Evolutionary conservation across 2,888 invertebrate genomes (phyloP).

Genomic region (Agrotis clavis): DNA sequence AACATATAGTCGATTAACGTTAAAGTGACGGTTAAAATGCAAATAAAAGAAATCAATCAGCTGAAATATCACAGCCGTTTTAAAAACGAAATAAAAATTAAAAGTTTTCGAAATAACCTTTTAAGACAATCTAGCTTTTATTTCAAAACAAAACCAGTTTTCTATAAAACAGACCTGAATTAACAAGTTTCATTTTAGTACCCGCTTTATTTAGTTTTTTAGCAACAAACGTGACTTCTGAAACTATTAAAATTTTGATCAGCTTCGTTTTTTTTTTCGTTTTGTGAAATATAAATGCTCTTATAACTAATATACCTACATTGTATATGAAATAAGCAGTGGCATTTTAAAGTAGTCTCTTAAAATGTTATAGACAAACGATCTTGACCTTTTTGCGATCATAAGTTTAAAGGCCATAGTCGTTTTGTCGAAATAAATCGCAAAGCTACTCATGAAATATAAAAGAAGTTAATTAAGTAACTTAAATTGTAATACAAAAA

Average conservation of each 20-base stretch:
- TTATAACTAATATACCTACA: constrained; percentile 24
- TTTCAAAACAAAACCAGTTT: constrained; percentile 41
- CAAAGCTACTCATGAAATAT: constrained; percentile 49
- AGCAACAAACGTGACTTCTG: constrained; percentile 19
- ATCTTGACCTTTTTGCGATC: constrained; percentile 72
- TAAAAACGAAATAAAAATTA: constrained; percentile 8
- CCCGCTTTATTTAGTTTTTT: constrained; percentile 34
- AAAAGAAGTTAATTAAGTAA: constrained; percentile 56
- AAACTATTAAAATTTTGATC: constrained; percentile 49
- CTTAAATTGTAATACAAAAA: constrained; percentile 41
- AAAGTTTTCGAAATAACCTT: constrained; percentile 24
- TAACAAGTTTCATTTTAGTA: constrained; percentile 30
- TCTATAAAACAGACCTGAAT: constrained; percentile 2
- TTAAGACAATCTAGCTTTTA: constrained; percentile 33
- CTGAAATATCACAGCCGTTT: constrained; percentile 15
- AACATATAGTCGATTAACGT: constrained; percentile 1
- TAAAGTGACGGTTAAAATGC: constrained; percentile 16
- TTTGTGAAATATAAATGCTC: constrained; percentile 40
- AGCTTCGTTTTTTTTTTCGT: constrained; percentile 27
- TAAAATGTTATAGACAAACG: constrained; percentile 63
- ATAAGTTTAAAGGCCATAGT: constrained; percentile 67
- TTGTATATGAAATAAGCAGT: constrained; percentile 51
- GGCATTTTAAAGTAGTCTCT: constrained; percentile 68
- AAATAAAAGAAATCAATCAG: constrained; percentile 15
- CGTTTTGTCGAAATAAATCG: constrained; percentile 63